A percentile compares a stretch with the other conserved stretches of the same genome.
These are phyloP conservation scores for Ennomos fuscantarius DNA, from an alignment of 2,888 invertebrate species.

Conservation along the genomic window DNA sequence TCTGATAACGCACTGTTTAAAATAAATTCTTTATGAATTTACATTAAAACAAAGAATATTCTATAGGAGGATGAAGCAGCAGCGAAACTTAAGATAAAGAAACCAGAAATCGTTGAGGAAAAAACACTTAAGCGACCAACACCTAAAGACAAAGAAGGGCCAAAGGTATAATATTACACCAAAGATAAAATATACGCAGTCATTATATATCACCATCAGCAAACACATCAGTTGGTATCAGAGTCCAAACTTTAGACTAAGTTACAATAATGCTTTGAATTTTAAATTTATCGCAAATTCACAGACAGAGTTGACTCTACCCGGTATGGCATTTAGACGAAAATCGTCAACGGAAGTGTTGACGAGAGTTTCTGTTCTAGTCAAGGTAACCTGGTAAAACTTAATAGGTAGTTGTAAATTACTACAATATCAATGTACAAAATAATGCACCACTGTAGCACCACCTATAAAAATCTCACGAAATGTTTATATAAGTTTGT, in stretches of 20 bases:
- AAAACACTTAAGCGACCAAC: constrained; percentile 76
- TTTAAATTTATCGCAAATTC: constrained; percentile 48
- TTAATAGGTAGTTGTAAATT: constrained; percentile 34
- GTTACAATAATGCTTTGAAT: not conserved
- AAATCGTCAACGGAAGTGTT: constrained; percentile 53
- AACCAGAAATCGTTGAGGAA: constrained; percentile 77
- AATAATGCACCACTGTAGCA: constrained; percentile 17
- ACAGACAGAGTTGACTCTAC: constrained; percentile 59
- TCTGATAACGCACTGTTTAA: too few species aligned
- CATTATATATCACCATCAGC: too few species aligned
- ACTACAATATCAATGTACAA: constrained; percentile 22
- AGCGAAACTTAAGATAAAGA: constrained; percentile 78
- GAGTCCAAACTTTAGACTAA: not conserved
- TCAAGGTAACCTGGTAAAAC: constrained; percentile 61
- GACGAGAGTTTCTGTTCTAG: constrained; percentile 65
- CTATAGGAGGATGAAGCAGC: constrained; percentile 75
- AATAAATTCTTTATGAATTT: too few species aligned
- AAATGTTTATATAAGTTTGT: constrained; percentile 5
- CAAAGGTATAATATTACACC: constrained; percentile 57
- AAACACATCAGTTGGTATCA: too few species aligned
- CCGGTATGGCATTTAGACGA: constrained; percentile 51
- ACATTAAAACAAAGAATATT: constrained; percentile 19
- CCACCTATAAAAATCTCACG: constrained; percentile 6
- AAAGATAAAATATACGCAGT: not conserved
- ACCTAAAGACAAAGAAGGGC: constrained; percentile 60